Percentiles rank a stretch among this genome's conserved stretches.
Conservation (phyloP, 2,888 invertebrate species). For the Proisotoma minuta region DNA sequence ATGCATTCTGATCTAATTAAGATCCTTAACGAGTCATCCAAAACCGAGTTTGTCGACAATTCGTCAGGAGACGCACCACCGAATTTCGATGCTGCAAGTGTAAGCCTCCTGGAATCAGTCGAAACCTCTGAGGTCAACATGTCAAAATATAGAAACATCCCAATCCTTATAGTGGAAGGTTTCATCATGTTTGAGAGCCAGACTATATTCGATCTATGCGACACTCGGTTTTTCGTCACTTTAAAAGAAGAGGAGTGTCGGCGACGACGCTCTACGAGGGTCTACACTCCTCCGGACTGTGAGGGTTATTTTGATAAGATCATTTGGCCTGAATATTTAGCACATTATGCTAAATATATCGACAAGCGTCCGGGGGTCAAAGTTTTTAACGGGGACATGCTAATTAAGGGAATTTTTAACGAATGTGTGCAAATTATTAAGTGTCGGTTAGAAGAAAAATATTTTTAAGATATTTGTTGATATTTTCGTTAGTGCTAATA, state of each 20-base stretch:
- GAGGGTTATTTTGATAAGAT: constrained; percentile 41
- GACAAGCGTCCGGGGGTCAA: constrained; percentile 23
- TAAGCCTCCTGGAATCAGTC: background rate
- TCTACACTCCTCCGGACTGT: constrained; percentile 40
- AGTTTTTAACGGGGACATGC: constrained; percentile 29
- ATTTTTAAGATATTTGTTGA: too few relatives aligned
- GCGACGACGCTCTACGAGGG: constrained; percentile 23
- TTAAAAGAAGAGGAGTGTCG: constrained; percentile 36
- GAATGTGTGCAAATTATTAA: constrained; percentile 24
- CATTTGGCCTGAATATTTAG: constrained; percentile 41
- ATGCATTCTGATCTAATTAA: too few relatives aligned
- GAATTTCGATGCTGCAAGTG: constrained; percentile 36
- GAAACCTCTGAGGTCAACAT: constrained; percentile 26
- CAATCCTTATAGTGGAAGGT: constrained; percentile 43
- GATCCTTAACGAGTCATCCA: too few relatives aligned
- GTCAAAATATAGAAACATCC: constrained; percentile 34
- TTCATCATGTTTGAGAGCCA: constrained; percentile 38
- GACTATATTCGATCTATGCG: constrained; percentile 31
- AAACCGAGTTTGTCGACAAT: too few relatives aligned
- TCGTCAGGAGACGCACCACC: too few relatives aligned
- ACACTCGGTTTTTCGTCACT: constrained; percentile 40
- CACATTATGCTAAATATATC: constrained; percentile 31
- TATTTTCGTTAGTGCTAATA: too few relatives aligned
- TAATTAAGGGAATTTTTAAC: constrained; percentile 31
- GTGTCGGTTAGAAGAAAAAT: constrained; percentile 32